A percentile compares a stretch with the other conserved stretches of the same genome.
Conservation (phyloP, 2,888 invertebrate species). For the Dioctria linearis region DNA sequence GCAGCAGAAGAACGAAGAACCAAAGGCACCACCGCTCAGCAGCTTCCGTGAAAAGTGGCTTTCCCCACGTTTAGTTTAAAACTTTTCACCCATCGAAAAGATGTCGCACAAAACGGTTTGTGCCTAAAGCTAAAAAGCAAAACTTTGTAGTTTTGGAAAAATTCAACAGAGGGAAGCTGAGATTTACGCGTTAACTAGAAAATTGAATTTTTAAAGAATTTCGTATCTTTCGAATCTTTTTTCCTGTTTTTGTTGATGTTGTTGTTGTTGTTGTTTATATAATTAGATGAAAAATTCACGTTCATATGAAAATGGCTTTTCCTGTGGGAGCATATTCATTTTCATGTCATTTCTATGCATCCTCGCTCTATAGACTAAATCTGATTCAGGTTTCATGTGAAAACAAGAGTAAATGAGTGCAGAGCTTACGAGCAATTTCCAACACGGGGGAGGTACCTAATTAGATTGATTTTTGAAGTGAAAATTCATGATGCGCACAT, state of each 20-base stretch:
- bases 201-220: not conserved
- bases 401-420: no score
- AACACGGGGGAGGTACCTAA: not conserved
- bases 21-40: not conserved
- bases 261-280: not conserved
- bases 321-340: no score
- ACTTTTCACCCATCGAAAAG: conserved; percentile 50
- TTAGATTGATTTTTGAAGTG: not conserved
- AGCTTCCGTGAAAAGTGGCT: conserved; percentile 40
- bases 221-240: no score
- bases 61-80: conserved; percentile 23
- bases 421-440: not conserved
- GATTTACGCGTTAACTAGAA: not conserved
- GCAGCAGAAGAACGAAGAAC: not conserved
- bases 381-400: no score
- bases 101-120: conserved; percentile 57
- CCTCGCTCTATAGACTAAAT: no score
- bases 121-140: conserved; percentile 40
- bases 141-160: conserved; percentile 52
- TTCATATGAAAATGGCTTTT: no score
- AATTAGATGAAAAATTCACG: not conserved
- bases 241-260: not conserved
- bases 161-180: conserved; percentile 55
- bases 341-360: no score
- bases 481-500: no score